Conservation (phyloP, 2,113 vertebrate species). For the Sinocyclocheilus anophthalmus region DNA sequence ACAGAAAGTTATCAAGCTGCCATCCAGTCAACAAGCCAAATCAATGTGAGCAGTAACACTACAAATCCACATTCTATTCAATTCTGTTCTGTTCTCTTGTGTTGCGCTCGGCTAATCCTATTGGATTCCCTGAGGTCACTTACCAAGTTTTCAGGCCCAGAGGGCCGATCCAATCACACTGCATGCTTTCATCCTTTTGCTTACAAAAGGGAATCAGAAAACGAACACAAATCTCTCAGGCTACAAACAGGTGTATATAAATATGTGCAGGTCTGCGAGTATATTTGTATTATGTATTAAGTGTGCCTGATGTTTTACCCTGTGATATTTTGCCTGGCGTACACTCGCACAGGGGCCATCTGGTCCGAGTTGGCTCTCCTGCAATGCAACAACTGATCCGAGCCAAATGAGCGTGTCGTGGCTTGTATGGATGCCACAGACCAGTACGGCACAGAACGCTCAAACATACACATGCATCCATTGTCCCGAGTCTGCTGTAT, state of each 20-base stretch:
- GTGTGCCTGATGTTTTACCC: constrained; percentile 12
- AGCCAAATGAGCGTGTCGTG: constrained; percentile 37
- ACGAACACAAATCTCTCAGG: constrained; percentile 12
- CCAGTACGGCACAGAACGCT: constrained; percentile 1
- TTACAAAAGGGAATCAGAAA: constrained; percentile 41
- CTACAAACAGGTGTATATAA: constrained; percentile 21
- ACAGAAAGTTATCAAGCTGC: background rate
- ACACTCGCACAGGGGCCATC: constrained; percentile 40
- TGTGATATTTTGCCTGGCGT: constrained; percentile 28
- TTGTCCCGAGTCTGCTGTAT: background rate
- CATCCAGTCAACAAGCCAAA: background rate
- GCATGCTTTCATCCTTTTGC: constrained; percentile 35
- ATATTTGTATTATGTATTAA: constrained; percentile 28
- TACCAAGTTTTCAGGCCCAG: background rate
- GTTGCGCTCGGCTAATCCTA: constrained; percentile 7
- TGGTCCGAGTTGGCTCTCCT: constrained; percentile 44
- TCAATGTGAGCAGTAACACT: background rate
- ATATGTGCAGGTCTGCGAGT: constrained; percentile 12
- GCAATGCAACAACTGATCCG: constrained; percentile 9
- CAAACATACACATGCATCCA: background rate
- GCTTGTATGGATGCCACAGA: background rate
- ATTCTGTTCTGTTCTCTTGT: constrained; percentile 25
- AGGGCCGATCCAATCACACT: constrained; percentile 43
- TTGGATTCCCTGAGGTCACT: constrained; percentile 34
- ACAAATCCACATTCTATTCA: constrained; percentile 12